A percentile compares a stretch with the other conserved stretches of the same genome.
Conservation (phyloP, 2,113 vertebrate species). For the Corydoras sp. region DNA sequence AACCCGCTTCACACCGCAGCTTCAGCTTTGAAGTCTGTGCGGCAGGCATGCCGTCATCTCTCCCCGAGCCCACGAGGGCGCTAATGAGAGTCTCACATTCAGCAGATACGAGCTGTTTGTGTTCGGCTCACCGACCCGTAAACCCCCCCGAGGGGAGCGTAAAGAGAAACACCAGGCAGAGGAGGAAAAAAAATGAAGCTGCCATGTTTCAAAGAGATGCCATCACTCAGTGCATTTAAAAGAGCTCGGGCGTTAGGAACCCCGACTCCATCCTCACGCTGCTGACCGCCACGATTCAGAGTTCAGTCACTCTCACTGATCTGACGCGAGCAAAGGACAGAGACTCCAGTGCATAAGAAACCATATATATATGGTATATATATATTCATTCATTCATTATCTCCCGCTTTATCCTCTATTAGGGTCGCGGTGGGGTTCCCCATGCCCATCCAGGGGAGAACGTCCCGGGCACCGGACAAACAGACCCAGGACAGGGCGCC, state of each 20-base stretch:
- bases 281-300: neutral
- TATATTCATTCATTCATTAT: too few relatives aligned
- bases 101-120: conserved; percentile 5
- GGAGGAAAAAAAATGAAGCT: conserved; percentile 10
- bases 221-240: conserved; percentile 13
- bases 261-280: neutral
- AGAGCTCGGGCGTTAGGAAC: conserved; percentile 5
- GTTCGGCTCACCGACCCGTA: conserved; percentile 4
- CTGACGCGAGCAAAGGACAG: neutral
- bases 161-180: conserved; percentile 10
- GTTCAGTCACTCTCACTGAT: neutral
- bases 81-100: conserved; percentile 19
- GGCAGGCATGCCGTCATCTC: neutral
- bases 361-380: neutral
- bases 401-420: too few relatives aligned
- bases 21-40: too few relatives aligned
- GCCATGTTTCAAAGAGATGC: conserved; percentile 1
- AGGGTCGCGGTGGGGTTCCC: too few relatives aligned
- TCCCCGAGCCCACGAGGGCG: neutral
- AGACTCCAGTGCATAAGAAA: conserved; percentile 14
- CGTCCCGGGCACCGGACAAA: too few relatives aligned
- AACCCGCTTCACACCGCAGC: too few relatives aligned
- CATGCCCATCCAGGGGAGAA: too few relatives aligned
- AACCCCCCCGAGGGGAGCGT: conserved; percentile 1
- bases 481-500: too few relatives aligned